Base-by-base conservation (phyloP, 1,140 invertebrate species). In the Anagrus nilaparvatae region DNA sequence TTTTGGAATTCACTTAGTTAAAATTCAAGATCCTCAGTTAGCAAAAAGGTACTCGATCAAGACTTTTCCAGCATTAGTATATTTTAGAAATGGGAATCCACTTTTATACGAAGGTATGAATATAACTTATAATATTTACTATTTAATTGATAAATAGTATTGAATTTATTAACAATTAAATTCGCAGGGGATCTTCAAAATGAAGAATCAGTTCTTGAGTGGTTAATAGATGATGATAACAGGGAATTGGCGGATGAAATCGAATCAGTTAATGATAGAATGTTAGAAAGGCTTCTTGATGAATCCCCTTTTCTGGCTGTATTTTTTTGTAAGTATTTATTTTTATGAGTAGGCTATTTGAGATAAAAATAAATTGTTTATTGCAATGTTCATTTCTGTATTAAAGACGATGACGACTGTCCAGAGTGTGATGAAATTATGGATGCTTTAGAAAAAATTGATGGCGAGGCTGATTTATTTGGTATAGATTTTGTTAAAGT, bases 401-500 rank as follows among this genome's bases (percentile, higher is more conserved):
- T 52, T 52, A 60, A 39, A 90, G 86, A 88, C 63, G 89, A 93
- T 57, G 86, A 92, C 56, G 82, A 93, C 58, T 93, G 90, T 62
- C 76, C 78, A 9, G 90, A 94, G 60, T 94, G 90, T 64, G 80
- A 85, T 49, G 82, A 87, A 54, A 87, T 92, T 42, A 67, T 95
- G 41, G 83, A 90, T 64, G 77, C 86, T 40, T 60, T 95, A 18
- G 91, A 94, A 69, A 82, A 90, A 57, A 94, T 95, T 52, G 91
- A 96, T 55, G 88, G 89, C 17, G 89, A 94, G 69, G 88, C 88
- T 4, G 90, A 94, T 70, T 74, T 84, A 43, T 93, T 81, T 67
- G 91, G 88, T 21, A 93, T 96, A 53, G 90, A 96, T 58, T 93
- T 96, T 65, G 90, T 96, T 0, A 94, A 94, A 64, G 88, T 94